Evolutionary conservation across 2,888 invertebrate genomes (phyloP).

Genomic region (Scaptodrosophila latifasciaeformis): DNA sequence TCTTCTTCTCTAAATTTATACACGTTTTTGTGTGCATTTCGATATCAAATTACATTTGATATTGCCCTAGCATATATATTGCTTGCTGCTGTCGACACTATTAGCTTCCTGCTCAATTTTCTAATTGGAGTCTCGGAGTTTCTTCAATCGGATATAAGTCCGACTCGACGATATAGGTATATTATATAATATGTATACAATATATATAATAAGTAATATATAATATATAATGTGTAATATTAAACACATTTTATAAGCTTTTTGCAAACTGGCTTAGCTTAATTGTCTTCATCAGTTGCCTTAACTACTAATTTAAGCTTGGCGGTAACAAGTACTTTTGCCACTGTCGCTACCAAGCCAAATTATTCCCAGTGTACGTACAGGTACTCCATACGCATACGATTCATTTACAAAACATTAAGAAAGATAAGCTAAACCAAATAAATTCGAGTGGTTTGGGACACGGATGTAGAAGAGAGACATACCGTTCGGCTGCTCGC

Average conservation of each 20-base stretch:
- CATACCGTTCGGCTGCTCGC: neutral
- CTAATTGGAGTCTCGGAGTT: too few species aligned
- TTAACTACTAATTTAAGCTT: too few species aligned
- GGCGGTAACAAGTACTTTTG: too few species aligned
- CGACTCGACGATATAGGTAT: too few species aligned
- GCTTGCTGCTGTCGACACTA: slow-evolving; percentile 43
- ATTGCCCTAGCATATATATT: slow-evolving; percentile 62
- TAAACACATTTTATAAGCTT: too few species aligned
- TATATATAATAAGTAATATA: too few species aligned
- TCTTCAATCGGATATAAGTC: too few species aligned
- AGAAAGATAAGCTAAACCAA: slow-evolving; percentile 7
- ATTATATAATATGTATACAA: too few species aligned
- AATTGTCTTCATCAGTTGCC: too few species aligned
- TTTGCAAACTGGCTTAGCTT: too few species aligned
- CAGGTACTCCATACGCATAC: slow-evolving; percentile 43
- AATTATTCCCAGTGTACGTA: slow-evolving; percentile 30
- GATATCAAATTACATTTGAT: slow-evolving; percentile 68
- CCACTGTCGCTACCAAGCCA: slow-evolving; percentile 22
- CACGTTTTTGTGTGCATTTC: slow-evolving; percentile 49
- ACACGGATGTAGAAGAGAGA: neutral
- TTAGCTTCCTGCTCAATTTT: slow-evolving; percentile 54
- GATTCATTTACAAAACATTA: slow-evolving; percentile 6
- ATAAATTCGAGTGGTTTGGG: too few species aligned
- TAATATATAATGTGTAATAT: too few species aligned
- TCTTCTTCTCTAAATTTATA: slow-evolving; percentile 3